Conservation (phyloP, 35 echinoderm and acorn worm genomes). For the Anneissia japonica region DNA sequence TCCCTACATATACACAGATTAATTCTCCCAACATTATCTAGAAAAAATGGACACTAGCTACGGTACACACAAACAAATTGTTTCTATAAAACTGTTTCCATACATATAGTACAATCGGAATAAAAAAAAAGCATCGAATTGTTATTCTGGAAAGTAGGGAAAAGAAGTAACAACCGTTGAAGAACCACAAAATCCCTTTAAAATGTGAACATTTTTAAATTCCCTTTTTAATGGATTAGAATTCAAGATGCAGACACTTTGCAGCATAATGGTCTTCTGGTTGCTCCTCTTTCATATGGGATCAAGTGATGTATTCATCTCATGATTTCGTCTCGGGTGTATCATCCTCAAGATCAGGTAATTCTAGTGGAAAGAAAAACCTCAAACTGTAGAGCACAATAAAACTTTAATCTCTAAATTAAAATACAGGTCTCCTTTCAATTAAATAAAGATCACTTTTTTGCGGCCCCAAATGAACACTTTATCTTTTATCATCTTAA, state of each 20-base stretch:
- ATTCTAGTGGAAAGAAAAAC: too few relatives aligned
- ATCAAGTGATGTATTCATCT: not conserved
- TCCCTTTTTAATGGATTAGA: not conserved
- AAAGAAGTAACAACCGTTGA: not conserved
- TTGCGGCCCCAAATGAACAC: too few relatives aligned
- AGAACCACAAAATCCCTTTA: not conserved
- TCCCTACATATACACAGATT: too few relatives aligned
- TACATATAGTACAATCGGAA: not conserved
- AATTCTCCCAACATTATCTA: too few relatives aligned
- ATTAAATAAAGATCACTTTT: too few relatives aligned
- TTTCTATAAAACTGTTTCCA: not conserved
- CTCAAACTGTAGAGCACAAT: too few relatives aligned
- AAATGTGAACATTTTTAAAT: too few relatives aligned
- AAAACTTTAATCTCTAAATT: too few relatives aligned
- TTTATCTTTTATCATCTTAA: too few relatives aligned
- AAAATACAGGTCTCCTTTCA: too few relatives aligned
- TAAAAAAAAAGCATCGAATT: not conserved
- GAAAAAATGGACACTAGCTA: too few relatives aligned
- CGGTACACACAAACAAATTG: not conserved
- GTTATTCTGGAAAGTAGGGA: not conserved
- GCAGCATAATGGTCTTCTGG: not conserved
- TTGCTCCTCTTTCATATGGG: not conserved
- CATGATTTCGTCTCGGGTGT: not conserved
- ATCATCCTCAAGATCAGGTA: not conserved
- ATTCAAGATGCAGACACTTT: too few relatives aligned